Conservation (phyloP, 2,113 vertebrate genomes). For the Forbesichthys agassizii region DNA sequence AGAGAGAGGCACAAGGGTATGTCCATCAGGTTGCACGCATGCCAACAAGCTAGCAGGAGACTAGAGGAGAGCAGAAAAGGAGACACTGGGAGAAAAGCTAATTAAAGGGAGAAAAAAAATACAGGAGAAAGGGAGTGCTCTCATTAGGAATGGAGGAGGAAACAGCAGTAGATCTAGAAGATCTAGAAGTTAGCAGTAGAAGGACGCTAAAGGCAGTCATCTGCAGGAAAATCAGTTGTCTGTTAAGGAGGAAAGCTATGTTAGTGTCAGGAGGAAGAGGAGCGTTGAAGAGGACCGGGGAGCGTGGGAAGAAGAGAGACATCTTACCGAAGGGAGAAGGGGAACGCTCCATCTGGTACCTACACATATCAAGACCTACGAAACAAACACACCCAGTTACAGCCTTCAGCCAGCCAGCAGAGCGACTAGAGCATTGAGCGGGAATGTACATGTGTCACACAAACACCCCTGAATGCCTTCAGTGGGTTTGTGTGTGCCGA, state of each 20-base stretch:
- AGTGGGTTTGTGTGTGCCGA: not conserved
- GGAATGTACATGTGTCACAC: not conserved
- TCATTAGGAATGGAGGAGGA: constrained; percentile 22
- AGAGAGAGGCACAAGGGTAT: not conserved
- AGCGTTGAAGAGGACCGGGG: not conserved
- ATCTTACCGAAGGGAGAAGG: constrained; percentile 95
- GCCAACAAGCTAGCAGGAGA: too few species aligned
- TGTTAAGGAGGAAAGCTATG: not conserved
- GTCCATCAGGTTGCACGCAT: too few species aligned
- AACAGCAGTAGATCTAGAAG: too few species aligned
- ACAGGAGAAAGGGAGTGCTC: constrained; percentile 32
- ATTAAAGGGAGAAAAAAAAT: not conserved
- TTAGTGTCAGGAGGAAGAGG: constrained; percentile 8
- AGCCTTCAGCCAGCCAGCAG: constrained; percentile 25
- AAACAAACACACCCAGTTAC: constrained; percentile 88
- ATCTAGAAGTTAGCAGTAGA: too few species aligned
- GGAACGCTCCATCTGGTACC: constrained; percentile 93
- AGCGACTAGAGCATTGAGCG: too few species aligned
- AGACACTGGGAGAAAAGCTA: not conserved
- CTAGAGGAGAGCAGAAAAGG: not conserved
- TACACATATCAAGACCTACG: constrained; percentile 95
- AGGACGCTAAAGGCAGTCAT: too few species aligned
- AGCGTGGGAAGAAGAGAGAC: constrained; percentile 21
- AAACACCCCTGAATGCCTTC: constrained; percentile 3
- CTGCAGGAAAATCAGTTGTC: not conserved